A percentile compares a stretch with the other conserved stretches of the same genome.
Conservation (phyloP, 2,888 invertebrate species). For the Drosophila paranaensis region DNA sequence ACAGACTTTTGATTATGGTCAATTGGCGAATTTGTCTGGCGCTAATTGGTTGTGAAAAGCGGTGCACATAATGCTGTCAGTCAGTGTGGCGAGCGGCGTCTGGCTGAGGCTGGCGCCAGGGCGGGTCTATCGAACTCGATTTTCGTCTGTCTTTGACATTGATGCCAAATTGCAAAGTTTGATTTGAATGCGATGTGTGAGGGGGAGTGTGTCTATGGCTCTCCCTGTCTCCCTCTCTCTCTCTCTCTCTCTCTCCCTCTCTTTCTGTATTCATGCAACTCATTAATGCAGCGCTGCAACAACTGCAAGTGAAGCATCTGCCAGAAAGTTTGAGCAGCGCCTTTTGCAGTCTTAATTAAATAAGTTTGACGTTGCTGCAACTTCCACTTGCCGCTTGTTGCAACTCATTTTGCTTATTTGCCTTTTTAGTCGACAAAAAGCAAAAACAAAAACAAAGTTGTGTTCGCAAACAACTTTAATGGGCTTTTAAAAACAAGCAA, state of each 20-base stretch:
- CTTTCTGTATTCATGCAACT: slow-evolving; percentile 41
- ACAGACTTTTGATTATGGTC: slow-evolving; percentile 31
- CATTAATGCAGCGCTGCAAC: slow-evolving; percentile 67
- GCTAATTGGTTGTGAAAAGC: slow-evolving; percentile 61
- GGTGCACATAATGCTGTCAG: slow-evolving; percentile 30
- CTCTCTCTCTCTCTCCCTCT: no score
- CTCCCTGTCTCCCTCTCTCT: no score
- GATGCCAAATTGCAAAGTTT: slow-evolving; percentile 65
- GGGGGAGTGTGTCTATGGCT: not conserved
- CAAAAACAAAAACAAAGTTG: slow-evolving; percentile 16
- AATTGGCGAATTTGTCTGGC: slow-evolving; percentile 33
- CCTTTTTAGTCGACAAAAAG: slow-evolving; percentile 38
- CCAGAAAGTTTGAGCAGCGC: slow-evolving; percentile 36
- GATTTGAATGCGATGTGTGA: slow-evolving; percentile 49
- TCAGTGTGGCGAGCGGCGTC: not conserved
- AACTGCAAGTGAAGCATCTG: slow-evolving; percentile 37
- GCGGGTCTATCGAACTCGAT: slow-evolving; percentile 53
- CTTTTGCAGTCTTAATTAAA: slow-evolving; percentile 76
- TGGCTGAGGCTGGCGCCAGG: not conserved
- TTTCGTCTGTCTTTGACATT: slow-evolving; percentile 72
- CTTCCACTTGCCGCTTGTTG: slow-evolving; percentile 43
- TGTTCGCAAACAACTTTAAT: slow-evolving; percentile 58
- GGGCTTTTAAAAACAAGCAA: slow-evolving; percentile 53
- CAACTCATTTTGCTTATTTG: slow-evolving; percentile 59
- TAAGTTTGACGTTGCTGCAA: slow-evolving; percentile 63